Conservation (phyloP, 2,797 vertebrate genomes). For the Limnodromus scolopaceus region DNA sequence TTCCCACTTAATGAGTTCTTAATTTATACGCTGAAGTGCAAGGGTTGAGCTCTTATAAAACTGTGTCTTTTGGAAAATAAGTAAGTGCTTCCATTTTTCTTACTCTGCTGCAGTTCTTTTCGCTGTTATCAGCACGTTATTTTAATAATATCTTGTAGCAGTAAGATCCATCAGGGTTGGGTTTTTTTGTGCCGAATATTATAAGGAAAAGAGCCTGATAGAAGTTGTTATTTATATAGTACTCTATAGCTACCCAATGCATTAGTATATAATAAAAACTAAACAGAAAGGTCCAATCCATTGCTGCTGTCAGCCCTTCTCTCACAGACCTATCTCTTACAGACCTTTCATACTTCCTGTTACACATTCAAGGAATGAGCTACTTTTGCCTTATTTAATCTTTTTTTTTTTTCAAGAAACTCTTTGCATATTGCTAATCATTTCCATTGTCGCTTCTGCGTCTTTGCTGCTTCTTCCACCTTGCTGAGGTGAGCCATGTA, state of each 20-base stretch:
- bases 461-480: background rate
- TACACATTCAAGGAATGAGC: background rate
- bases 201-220: background rate
- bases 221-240: background rate
- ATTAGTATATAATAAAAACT: background rate
- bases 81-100: slow-evolving; percentile 11
- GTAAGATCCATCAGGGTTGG: background rate
- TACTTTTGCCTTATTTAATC: background rate
- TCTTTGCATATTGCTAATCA: background rate
- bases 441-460: background rate
- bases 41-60: slow-evolving; percentile 1
- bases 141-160: background rate
- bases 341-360: background rate
- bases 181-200: background rate
- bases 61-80: background rate
- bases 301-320: background rate
- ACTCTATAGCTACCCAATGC: background rate
- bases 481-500: background rate
- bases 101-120: background rate
- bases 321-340: background rate
- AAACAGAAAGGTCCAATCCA: background rate
- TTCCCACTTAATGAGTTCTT: slow-evolving; percentile 34
- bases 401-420: background rate
- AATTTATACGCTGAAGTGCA: slow-evolving; percentile 40
- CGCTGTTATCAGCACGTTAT: background rate